phyloP scores from a whole-genome alignment of 2,797 vertebrate species.

The Muscicapa striata region DNA sequence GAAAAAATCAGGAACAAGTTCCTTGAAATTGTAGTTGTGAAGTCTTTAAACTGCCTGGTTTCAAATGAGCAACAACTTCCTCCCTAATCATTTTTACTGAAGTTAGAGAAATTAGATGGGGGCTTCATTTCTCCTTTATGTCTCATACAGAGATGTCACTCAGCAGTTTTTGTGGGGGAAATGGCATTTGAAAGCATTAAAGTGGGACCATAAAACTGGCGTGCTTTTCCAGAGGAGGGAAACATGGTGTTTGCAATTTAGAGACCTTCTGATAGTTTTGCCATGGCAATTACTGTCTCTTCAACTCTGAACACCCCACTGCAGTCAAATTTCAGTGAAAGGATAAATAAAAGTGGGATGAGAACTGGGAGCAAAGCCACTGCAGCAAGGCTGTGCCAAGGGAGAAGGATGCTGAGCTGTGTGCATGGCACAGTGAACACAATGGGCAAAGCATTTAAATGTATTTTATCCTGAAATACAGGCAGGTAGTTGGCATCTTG shows the following conservation, averaged over 20 bases:
- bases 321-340: background rate
- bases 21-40: background rate
- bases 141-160: background rate
- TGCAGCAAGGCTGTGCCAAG: background rate
- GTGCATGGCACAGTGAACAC: background rate
- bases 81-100: background rate
- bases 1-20: background rate
- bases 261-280: background rate
- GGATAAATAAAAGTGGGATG: background rate
- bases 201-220: background rate
- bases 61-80: background rate
- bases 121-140: background rate
- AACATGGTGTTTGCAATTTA: background rate
- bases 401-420: background rate
- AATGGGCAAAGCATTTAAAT: background rate
- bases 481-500: background rate
- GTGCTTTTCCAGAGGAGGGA: background rate
- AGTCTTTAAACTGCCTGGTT: background rate
- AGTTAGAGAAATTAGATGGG: background rate
- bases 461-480: background rate
- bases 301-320: background rate
- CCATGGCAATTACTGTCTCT: background rate
- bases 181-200: background rate
- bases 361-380: background rate
- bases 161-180: constrained; percentile 1